Conservation (phyloP, 2,797 vertebrate genomes). For the Staurois parvus region DNA sequence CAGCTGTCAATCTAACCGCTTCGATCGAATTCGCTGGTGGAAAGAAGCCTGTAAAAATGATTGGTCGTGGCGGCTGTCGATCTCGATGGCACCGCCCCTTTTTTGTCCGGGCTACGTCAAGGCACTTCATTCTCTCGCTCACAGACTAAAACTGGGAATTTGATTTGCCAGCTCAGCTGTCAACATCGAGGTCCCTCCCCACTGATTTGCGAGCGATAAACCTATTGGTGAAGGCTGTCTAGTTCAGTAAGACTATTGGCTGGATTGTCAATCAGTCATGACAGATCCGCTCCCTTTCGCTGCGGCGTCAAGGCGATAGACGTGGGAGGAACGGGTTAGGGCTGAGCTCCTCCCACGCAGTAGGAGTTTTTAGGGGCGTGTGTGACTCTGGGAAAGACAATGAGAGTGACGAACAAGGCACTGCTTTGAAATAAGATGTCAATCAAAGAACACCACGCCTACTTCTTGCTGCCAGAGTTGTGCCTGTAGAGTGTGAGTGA, state of each 20-base stretch:
- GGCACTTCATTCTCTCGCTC: constrained; percentile 8
- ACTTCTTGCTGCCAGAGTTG: no score
- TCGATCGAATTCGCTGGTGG: no score
- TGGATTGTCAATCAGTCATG: no score
- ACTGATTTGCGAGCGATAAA: accelerated
- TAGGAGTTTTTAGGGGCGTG: constrained; percentile 15
- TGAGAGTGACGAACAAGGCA: constrained; percentile 8
- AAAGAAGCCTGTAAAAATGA: no score
- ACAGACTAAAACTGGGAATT: no score
- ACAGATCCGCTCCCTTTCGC: no score
- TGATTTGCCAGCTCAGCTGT: no score
- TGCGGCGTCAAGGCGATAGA: background rate
- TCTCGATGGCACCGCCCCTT: background rate
- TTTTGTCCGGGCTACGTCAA: constrained; percentile 21
- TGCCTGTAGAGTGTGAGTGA: no score
- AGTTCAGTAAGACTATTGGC: no score
- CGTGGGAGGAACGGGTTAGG: background rate
- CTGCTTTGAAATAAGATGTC: background rate
- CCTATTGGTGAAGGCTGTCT: no score
- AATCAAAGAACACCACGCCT: background rate
- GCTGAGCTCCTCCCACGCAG: constrained; percentile 12
- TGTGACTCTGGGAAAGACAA: background rate
- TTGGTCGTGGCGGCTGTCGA: no score
- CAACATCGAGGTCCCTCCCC: no score
- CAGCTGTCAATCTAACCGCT: background rate